A percentile compares a stretch with the other conserved stretches of the same genome.
These are phyloP conservation scores for Parnassius orleans DNA, from an alignment of 2,888 invertebrate genomes.

Conservation along the genomic window DNA sequence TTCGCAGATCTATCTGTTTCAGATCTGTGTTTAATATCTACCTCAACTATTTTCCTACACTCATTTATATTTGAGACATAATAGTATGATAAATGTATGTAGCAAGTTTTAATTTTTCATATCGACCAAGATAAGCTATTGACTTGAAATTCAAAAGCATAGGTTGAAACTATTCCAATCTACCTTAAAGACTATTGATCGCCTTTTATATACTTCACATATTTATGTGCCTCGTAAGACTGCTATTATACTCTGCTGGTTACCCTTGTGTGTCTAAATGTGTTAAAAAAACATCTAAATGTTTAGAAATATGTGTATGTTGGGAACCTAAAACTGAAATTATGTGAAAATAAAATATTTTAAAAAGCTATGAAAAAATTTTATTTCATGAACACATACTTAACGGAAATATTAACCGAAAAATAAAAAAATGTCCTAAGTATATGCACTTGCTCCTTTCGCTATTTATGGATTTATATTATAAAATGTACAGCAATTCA, in stretches of 20 bases:
- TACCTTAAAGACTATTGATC: constrained; percentile 7
- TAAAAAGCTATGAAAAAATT: constrained; percentile 2
- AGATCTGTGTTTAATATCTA: constrained; percentile 18
- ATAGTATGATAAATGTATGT: not conserved
- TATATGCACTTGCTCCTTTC: no score
- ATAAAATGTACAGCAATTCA: no score
- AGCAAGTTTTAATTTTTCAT: constrained; percentile 3
- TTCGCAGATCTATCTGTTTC: constrained; percentile 6
- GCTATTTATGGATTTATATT: no score
- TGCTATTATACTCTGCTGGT: constrained; percentile 20
- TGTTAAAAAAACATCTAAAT: constrained; percentile 11
- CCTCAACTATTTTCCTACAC: constrained; percentile 24
- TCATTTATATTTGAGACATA: constrained; percentile 4
- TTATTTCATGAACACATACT: constrained; percentile 7
- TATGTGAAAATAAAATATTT: constrained; percentile 10
- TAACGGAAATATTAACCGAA: not conserved
- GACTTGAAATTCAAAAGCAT: constrained; percentile 3
- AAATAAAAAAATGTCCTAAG: not conserved
- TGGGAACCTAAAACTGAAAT: not conserved
- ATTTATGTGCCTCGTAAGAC: constrained; percentile 20
- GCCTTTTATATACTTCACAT: constrained; percentile 11
- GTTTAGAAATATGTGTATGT: constrained; percentile 15
- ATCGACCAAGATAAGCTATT: constrained; percentile 5
- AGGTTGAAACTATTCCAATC: not conserved
- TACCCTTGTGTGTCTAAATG: constrained; percentile 11